Conservation (phyloP, 2,888 invertebrate genomes). For the Malthinus seriepunctatus region DNA sequence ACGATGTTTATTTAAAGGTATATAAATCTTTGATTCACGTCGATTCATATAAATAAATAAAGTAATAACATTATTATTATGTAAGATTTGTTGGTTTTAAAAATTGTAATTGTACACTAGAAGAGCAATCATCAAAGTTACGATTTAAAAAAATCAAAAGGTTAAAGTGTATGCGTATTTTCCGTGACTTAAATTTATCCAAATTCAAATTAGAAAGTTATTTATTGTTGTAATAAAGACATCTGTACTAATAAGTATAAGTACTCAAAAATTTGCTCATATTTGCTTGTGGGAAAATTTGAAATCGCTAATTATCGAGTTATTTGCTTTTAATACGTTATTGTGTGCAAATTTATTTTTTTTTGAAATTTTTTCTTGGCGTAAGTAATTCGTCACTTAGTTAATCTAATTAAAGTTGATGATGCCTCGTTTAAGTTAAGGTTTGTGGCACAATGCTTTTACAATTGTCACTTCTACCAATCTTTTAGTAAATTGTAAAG, state of each 20-base stretch:
- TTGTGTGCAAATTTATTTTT: constrained; percentile 12
- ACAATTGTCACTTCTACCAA: constrained; percentile 16
- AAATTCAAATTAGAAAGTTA: constrained; percentile 12
- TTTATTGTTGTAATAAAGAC: constrained; percentile 18
- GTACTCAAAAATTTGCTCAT: constrained; percentile 14
- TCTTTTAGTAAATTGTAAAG: constrained; percentile 7
- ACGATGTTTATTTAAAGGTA: no score
- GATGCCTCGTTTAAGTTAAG: constrained; percentile 6
- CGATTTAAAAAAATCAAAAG: constrained; percentile 7
- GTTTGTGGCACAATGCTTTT: constrained; percentile 8
- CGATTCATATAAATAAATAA: no score
- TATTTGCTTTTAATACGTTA: not conserved
- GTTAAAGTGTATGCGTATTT: not conserved
- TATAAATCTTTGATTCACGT: no score
- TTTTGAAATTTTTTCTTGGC: not conserved
- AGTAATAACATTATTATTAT: no score
- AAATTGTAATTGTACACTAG: no score
- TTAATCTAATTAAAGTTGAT: constrained; percentile 10
- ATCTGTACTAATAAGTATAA: constrained; percentile 13
- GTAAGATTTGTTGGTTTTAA: no score
- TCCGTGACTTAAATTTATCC: constrained; percentile 17
- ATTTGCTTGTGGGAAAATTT: constrained; percentile 14
- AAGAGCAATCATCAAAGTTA: constrained; percentile 8
- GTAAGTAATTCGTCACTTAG: not conserved
- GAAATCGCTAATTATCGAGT: constrained; percentile 7